Conservation (phyloP, 2,888 invertebrate genomes). For the Cremastinae sp. region DNA sequence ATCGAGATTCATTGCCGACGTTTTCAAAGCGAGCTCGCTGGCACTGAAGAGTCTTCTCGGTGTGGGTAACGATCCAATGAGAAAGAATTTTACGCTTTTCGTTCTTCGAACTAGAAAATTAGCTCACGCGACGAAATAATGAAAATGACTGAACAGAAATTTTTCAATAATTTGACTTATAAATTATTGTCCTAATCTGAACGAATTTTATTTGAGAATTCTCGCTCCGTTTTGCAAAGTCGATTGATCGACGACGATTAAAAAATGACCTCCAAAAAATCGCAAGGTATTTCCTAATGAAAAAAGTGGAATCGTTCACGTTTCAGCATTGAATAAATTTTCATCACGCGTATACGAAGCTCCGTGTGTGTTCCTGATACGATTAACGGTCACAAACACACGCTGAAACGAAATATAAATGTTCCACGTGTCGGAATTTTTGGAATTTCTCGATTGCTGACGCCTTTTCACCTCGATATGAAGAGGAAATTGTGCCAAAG, state of each 20-base stretch:
- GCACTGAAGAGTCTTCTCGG: neutral
- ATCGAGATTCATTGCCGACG: slow-evolving; percentile 52
- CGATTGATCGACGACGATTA: too few relatives aligned
- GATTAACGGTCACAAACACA: slow-evolving; percentile 1
- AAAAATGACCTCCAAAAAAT: too few relatives aligned
- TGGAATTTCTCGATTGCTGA: slow-evolving; percentile 77
- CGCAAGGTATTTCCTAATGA: too few relatives aligned
- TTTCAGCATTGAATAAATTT: too few relatives aligned
- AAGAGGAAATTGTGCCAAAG: slow-evolving; percentile 53
- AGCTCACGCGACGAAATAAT: neutral
- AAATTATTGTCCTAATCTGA: too few relatives aligned
- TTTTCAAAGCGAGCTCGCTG: neutral
- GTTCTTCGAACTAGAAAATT: neutral
- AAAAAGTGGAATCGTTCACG: too few relatives aligned
- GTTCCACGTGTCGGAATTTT: slow-evolving; percentile 51
- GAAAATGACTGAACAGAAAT: neutral
- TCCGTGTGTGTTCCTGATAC: slow-evolving; percentile 1
- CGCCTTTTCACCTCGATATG: slow-evolving; percentile 47
- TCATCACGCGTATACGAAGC: too few relatives aligned
- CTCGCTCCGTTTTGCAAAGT: too few relatives aligned
- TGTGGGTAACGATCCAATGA: slow-evolving; percentile 14
- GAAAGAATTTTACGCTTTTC: slow-evolving; percentile 31
- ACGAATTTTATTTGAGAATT: too few relatives aligned
- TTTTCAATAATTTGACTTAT: too few relatives aligned
- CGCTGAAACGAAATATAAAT: neutral